phyloP scores from a whole-genome alignment of 2,797 vertebrate genomes.

The Sibirionetta formosa region DNA sequence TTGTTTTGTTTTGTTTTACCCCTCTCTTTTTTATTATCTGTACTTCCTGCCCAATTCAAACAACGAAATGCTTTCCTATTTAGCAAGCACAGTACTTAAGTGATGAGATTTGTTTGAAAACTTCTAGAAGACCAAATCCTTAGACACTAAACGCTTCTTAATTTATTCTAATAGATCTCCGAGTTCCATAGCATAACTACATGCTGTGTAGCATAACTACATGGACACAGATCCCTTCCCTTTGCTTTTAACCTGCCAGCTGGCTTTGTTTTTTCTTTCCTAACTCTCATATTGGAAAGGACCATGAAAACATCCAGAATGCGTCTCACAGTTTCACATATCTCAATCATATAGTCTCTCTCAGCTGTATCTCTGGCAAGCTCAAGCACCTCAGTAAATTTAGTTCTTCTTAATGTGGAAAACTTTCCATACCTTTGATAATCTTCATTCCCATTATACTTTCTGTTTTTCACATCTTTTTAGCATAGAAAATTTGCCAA shows the following conservation, averaged over 20 bases:
- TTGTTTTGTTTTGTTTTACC: neutral
- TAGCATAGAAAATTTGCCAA: neutral
- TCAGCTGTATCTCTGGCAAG: neutral
- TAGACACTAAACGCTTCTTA: neutral
- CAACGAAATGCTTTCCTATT: constrained; percentile 39
- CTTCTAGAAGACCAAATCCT: neutral
- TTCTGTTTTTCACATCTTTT: neutral
- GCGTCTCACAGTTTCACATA: neutral
- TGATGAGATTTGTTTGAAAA: constrained; percentile 28
- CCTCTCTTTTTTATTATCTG: neutral
- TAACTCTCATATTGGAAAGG: neutral
- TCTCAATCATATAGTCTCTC: neutral
- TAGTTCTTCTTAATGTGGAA: neutral
- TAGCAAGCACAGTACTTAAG: neutral
- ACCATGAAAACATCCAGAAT: neutral
- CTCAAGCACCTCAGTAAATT: neutral
- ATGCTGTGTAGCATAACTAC: fast-evolving
- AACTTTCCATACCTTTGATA: neutral
- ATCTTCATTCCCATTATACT: neutral
- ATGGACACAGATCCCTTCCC: neutral
- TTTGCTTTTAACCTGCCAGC: neutral
- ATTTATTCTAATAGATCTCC: constrained; percentile 5
- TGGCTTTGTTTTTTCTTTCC: neutral
- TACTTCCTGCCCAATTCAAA: constrained; percentile 12
- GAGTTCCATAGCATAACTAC: fast-evolving